phyloP scores from a whole-genome alignment of 2,113 vertebrate genomes.

The Gadus chalcogrammus region DNA sequence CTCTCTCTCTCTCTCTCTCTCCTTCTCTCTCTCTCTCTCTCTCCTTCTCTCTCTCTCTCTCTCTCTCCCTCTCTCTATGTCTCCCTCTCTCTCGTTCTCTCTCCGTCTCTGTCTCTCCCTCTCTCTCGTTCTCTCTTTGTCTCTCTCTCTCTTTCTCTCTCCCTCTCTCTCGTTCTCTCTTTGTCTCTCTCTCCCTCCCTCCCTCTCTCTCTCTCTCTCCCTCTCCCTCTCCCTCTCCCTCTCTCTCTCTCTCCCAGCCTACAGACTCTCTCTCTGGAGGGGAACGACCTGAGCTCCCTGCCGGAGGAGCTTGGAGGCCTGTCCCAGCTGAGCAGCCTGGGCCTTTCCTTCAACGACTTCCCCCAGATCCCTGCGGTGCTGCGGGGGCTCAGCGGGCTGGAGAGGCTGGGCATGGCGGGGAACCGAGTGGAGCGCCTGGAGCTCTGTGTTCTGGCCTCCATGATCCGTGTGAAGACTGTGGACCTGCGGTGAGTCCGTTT shows the following conservation, averaged over 20 bases:
- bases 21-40: constrained; percentile 18
- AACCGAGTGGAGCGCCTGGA: constrained; percentile 81
- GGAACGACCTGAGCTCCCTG: constrained; percentile 83
- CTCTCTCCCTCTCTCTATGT: constrained; percentile 48
- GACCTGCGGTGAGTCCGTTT: constrained; percentile 81
- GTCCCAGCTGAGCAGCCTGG: constrained; percentile 83
- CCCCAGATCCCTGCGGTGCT: constrained; percentile 80
- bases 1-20: constrained; percentile 16
- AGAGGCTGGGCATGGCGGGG: constrained; percentile 88
- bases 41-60: constrained; percentile 61
- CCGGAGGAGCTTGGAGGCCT: constrained; percentile 86
- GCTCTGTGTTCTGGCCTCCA: constrained; percentile 73
- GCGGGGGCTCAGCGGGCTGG: constrained; percentile 78
- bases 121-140: too few species aligned
- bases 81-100: constrained; percentile 56
- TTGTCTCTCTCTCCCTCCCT: too few species aligned
- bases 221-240: too few species aligned
- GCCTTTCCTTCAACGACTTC: constrained; percentile 93
- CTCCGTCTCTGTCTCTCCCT: too few species aligned
- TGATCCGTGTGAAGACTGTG: constrained; percentile 84
- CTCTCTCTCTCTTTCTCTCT: too few species aligned
- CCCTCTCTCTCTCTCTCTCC: constrained; percentile 13
- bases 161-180: too few species aligned
- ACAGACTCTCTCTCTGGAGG: constrained; percentile 90
- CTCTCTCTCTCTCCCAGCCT: constrained; percentile 69